A percentile compares a stretch with the other conserved stretches of the same genome.
phyloP scores from a whole-genome alignment of 2,113 vertebrate genomes.

The Larimichthys crocea region DNA sequence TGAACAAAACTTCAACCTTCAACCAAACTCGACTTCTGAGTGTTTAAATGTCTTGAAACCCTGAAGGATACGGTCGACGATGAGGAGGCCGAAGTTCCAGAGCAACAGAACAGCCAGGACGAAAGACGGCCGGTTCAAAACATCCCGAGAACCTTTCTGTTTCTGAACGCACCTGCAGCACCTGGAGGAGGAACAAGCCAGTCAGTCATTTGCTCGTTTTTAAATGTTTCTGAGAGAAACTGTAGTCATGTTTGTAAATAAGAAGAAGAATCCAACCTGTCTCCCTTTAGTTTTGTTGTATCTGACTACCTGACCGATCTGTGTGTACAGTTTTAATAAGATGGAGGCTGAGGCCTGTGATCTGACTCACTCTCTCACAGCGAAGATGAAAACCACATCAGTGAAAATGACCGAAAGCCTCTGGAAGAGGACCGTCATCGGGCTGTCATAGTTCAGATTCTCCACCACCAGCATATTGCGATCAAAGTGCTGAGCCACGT shows the following conservation, averaged over 20 bases:
- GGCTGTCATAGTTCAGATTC: slow-evolving; percentile 90
- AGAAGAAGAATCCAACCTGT: neutral
- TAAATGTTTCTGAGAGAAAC: too few relatives aligned
- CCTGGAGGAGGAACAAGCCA: slow-evolving; percentile 74
- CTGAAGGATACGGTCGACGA: slow-evolving; percentile 97
- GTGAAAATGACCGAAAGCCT: slow-evolving; percentile 91
- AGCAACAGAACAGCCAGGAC: slow-evolving; percentile 90
- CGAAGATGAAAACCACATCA: slow-evolving; percentile 90
- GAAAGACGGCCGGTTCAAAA: slow-evolving; percentile 87
- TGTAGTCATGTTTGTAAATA: neutral
- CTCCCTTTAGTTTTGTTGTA: too few relatives aligned
- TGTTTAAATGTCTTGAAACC: too few relatives aligned
- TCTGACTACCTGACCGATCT: too few relatives aligned
- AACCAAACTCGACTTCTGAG: too few relatives aligned
- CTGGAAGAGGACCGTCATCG: slow-evolving; percentile 89
- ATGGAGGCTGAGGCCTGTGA: neutral
- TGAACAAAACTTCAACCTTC: too few relatives aligned
- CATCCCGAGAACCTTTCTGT: slow-evolving; percentile 84
- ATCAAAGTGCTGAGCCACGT: slow-evolving; percentile 89
- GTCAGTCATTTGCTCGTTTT: neutral
- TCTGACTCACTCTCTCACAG: slow-evolving; percentile 89
- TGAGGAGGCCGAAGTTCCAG: slow-evolving; percentile 95
- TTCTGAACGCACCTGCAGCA: slow-evolving; percentile 89
- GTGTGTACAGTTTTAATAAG: neutral
- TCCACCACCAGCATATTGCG: slow-evolving; percentile 89